These are phyloP conservation scores for Maniola jurtina DNA, from an alignment of 1,140 invertebrate genomes.

Conservation along the genomic window DNA sequence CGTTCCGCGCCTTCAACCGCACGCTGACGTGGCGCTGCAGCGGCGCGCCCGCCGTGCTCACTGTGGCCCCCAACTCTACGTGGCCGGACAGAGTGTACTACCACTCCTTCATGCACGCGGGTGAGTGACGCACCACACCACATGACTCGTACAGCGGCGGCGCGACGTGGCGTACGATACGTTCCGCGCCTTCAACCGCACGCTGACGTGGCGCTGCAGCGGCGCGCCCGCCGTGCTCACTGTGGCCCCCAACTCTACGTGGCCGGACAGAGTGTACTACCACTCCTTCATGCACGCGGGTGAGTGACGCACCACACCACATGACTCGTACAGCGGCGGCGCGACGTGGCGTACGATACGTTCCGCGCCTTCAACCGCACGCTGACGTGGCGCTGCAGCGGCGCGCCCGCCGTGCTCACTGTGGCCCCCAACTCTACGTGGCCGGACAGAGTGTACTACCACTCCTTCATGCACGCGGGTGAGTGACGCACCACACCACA, in stretches of 20 bases:
- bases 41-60: constrained; percentile 85
- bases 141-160: constrained; percentile 54
- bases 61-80: constrained; percentile 91
- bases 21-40: constrained; percentile 84
- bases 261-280: constrained; percentile 96
- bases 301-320: constrained; percentile 4
- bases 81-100: constrained; percentile 97
- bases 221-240: constrained; percentile 86
- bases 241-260: constrained; percentile 92
- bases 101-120: constrained; percentile 92
- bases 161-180: constrained; percentile 85
- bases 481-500: too few relatives aligned
- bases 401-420: constrained; percentile 85
- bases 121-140: constrained; percentile 20
- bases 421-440: constrained; percentile 94
- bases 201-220: constrained; percentile 84
- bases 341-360: constrained; percentile 84
- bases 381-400: constrained; percentile 84
- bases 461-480: constrained; percentile 90
- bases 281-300: constrained; percentile 92
- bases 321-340: constrained; percentile 57
- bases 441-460: constrained; percentile 96
- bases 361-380: constrained; percentile 92
- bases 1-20: constrained; percentile 92
- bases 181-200: constrained; percentile 91